A percentile compares a stretch with the other conserved stretches of the same genome.
Conservation (phyloP, 2,888 invertebrate genomes). For the Epirrita christyi region DNA sequence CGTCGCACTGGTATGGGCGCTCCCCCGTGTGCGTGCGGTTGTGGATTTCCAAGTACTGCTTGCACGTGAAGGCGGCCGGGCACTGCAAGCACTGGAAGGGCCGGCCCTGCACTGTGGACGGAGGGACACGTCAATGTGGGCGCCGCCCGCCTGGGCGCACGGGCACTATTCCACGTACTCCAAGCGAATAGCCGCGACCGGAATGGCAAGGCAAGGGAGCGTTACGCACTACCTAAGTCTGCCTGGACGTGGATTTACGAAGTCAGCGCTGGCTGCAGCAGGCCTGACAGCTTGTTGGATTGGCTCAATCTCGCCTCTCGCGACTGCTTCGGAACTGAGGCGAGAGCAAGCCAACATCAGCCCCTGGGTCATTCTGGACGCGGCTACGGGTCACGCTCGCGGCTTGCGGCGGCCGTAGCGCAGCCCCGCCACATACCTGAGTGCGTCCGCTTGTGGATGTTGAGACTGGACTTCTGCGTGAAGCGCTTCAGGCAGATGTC, state of each 20-base stretch:
- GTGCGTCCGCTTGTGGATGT: conserved; percentile 92
- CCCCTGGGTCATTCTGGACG: conserved; percentile 24
- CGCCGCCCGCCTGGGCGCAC: conserved; percentile 30
- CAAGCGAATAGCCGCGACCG: conserved; percentile 31
- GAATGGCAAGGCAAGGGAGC: conserved; percentile 27
- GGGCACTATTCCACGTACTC: conserved; percentile 37
- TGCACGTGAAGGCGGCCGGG: conserved; percentile 85
- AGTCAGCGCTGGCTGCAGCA: background rate
- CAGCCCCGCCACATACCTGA: conserved; percentile 79
- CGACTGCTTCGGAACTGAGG: background rate
- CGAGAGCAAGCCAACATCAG: background rate
- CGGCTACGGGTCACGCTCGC: conserved; percentile 13
- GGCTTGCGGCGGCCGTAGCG: conserved; percentile 34
- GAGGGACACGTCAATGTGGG: conserved; percentile 46
- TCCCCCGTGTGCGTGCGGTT: conserved; percentile 84
- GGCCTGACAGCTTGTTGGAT: background rate
- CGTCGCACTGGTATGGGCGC: conserved; percentile 88
- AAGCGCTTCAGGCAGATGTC: conserved; percentile 92
- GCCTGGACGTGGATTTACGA: background rate
- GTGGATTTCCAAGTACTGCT: conserved; percentile 84
- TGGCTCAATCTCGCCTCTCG: no score
- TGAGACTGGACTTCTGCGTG: conserved; percentile 92
- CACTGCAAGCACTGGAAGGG: conserved; percentile 86
- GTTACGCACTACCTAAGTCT: background rate
- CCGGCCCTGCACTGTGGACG: conserved; percentile 81